Conservation (phyloP, 2,888 invertebrate species). For the Microchrysa polita region DNA sequence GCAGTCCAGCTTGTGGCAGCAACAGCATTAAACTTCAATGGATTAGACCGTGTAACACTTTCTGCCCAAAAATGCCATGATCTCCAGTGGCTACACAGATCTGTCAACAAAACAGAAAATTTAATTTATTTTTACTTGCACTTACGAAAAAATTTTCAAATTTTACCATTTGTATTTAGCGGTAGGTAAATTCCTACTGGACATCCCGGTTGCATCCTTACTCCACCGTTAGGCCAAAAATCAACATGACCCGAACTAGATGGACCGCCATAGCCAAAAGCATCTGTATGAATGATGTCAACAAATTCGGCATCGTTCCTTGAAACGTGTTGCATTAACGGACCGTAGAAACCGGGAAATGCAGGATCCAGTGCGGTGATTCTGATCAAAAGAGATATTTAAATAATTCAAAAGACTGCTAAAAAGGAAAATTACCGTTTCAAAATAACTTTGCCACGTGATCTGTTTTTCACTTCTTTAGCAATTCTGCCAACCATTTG, state of each 20-base stretch:
- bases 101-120: conserved; percentile 56
- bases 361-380: conserved; percentile 51
- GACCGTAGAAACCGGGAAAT: conserved; percentile 47
- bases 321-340: background rate
- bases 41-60: conserved; percentile 61
- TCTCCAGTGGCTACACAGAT: conserved; percentile 71
- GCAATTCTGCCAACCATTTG: conserved; percentile 46
- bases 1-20: conserved; percentile 68
- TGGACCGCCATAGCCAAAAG: conserved; percentile 69
- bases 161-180: conserved; percentile 3
- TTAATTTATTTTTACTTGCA: no score
- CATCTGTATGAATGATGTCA: conserved; percentile 73
- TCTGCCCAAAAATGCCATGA: conserved; percentile 73
- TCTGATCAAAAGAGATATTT: conserved; percentile 20
- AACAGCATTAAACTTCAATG: conserved; percentile 67
- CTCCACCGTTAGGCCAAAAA: conserved; percentile 72
- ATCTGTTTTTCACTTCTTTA: conserved; percentile 55
- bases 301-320: conserved; percentile 66
- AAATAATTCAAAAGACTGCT: background rate
- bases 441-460: conserved; percentile 43
- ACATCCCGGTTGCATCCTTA: conserved; percentile 70
- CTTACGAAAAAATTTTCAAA: no score
- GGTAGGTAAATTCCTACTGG: conserved; percentile 63
- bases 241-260: conserved; percentile 69
- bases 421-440: conserved; percentile 1